These are phyloP conservation scores for Thereva unica DNA, from an alignment of 2,888 invertebrate genomes.

Conservation along the genomic window DNA sequence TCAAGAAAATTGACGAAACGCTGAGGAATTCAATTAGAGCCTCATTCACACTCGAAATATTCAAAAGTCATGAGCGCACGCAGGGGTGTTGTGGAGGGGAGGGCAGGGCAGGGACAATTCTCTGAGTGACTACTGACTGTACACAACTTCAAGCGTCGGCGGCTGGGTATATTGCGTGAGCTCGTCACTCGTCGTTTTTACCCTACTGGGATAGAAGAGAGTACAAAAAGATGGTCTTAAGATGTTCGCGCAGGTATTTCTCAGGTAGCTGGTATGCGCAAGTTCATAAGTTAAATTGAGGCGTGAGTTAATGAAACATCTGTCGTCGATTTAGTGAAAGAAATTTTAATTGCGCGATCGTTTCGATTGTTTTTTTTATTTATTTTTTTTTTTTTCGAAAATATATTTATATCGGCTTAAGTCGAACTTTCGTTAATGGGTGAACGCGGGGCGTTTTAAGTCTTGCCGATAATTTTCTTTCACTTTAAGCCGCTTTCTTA, in stretches of 20 bases:
- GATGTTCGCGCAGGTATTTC: constrained; percentile 23
- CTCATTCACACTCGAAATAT: constrained; percentile 38
- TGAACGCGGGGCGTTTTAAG: constrained; percentile 8
- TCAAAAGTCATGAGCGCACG: constrained; percentile 4
- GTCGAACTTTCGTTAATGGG: constrained; percentile 13
- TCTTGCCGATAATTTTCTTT: background rate
- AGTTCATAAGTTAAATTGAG: constrained; percentile 34
- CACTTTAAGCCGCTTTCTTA: no score
- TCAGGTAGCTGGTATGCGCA: constrained; percentile 9
- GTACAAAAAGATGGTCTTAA: background rate
- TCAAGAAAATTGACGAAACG: constrained; percentile 36
- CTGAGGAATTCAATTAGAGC: constrained; percentile 40
- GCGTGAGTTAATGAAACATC: constrained; percentile 39
- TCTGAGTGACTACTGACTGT: background rate
- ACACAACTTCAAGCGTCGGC: constrained; percentile 2
- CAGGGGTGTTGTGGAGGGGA: background rate
- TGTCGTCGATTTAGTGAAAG: constrained; percentile 31
- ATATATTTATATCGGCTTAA: background rate
- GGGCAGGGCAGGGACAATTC: constrained; percentile 4
- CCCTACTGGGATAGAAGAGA: background rate
- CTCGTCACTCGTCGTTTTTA: background rate
- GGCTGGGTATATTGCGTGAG: background rate
- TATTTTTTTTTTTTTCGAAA: no score
- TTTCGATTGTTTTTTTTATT: constrained; percentile 7
- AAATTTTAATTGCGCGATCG: constrained; percentile 36